A percentile compares a stretch with the other conserved stretches of the same genome.
phyloP scores from a whole-genome alignment of 1,140 invertebrate species.

The Rhyacophila brunnea region DNA sequence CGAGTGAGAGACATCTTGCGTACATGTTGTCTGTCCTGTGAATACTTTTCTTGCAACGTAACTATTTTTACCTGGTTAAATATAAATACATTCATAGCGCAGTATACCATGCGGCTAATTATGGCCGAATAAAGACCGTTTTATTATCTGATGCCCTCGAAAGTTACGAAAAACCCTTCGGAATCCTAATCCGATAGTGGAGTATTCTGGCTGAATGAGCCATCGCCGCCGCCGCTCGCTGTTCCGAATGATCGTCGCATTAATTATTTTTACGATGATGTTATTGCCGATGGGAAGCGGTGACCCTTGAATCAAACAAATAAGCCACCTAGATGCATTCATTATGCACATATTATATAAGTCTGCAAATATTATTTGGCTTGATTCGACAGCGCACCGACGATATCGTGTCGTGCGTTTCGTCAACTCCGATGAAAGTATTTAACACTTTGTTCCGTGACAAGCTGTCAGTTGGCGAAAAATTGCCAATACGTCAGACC shows the following conservation, averaged over 20 bases:
- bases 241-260: conserved; percentile 9
- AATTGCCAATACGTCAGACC: conserved; percentile 13
- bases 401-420: conserved; percentile 10
- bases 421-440: conserved; percentile 21
- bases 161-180: conserved; percentile 9
- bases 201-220: conserved; percentile 22
- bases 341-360: conserved; percentile 27
- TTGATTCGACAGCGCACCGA: conserved; percentile 9
- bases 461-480: conserved; percentile 22
- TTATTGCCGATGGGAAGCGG: conserved; percentile 10
- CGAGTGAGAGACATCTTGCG: conserved; percentile 53
- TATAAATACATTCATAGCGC: conserved; percentile 28
- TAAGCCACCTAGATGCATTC: conserved; percentile 19
- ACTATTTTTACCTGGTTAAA: conserved; percentile 32
- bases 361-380: conserved; percentile 13
- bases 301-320: conserved; percentile 25
- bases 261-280: conserved; percentile 9
- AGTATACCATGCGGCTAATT: conserved; percentile 26
- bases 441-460: conserved; percentile 24
- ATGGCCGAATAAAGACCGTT: conserved; percentile 24
- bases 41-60: conserved; percentile 33
- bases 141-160: conserved; percentile 22
- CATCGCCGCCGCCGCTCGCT: conserved; percentile 6
- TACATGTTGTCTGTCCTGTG: conserved; percentile 39
- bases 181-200: conserved; percentile 12